Base-by-base conservation (phyloP, 2,797 vertebrate genomes). In the Acridotheres tristis region DNA sequence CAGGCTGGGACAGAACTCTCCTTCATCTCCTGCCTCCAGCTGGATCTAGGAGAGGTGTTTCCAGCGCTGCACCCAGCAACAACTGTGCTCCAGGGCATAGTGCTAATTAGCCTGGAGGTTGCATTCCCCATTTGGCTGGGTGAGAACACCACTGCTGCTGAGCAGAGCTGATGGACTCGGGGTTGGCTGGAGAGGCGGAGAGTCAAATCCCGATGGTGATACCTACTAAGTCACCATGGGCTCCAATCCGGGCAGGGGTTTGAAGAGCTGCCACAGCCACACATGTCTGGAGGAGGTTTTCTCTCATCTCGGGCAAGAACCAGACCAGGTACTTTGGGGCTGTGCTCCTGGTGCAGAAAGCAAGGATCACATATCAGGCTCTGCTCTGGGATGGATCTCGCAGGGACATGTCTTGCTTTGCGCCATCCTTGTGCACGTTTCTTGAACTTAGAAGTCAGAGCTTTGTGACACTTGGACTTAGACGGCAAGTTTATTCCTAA, bases 1-100 rank as follows among this genome's bases (percentile, higher is more conserved):
- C 93, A 86, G 77, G 63, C 93, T 75, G 61, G 73, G 62, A 84
- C 40, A 61, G 88, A 90, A 45, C 43, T n/a, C 63, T 79, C 47
- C 77, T 82, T 82, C 88, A 69, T 73, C 54, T 89, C 55, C 50
- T 57, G 18, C 79, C 47, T 81, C 27, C 69, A 47, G 43, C 50
- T 90, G 62, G 32, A 72, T 74, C 20, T 51, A 58, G 17, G 50
- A 94, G 61, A 89, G 61, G 73, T 15, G 13, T 90, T 94, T 81
- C 66, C 66, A 93, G 61, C 0, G 0, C 75, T 76, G 75, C 45
- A 45, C 63, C 68, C 88, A 88, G 79, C 73, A 86, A 26, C 59
- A 74, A 71, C 73, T 19, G 32, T 19, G 59, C 78, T 42, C 14
- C 77, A 65, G 57, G 88, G 45, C 92, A 13, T 13, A 13, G 57